Evolutionary conservation across 2,888 invertebrate genomes (phyloP).

Genomic region (Oscheius onirici): DNA sequence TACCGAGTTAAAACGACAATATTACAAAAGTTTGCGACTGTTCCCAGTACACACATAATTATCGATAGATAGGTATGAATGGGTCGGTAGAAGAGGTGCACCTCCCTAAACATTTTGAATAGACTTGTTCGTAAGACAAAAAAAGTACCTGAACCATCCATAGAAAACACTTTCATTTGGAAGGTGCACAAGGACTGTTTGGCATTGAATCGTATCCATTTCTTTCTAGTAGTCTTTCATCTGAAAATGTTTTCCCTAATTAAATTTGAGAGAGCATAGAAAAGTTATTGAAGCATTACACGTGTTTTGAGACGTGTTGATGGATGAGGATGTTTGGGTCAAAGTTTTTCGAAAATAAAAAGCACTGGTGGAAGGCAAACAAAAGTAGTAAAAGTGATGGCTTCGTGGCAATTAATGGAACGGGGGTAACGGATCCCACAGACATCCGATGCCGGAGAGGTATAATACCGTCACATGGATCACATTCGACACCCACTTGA

Average conservation of each 20-base stretch:
- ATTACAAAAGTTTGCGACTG: slow-evolving; percentile 69
- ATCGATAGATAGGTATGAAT: slow-evolving; percentile 70
- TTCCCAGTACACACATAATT: slow-evolving; percentile 66
- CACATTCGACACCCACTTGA: no score
- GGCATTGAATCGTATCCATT: slow-evolving; percentile 59
- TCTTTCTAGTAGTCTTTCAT: slow-evolving; percentile 29
- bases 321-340: slow-evolving; percentile 4
- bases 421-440: background rate
- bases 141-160: slow-evolving; percentile 37
- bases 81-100: slow-evolving; percentile 58
- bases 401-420: slow-evolving; percentile 22
- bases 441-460: slow-evolving; percentile 6
- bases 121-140: background rate
- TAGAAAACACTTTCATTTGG: slow-evolving; percentile 66
- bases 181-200: slow-evolving; percentile 63
- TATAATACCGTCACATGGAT: no score
- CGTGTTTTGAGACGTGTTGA: background rate
- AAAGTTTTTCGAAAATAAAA: background rate
- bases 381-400: slow-evolving; percentile 16
- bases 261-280: background rate
- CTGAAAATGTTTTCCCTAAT: slow-evolving; percentile 15
- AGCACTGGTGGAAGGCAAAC: background rate
- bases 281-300: slow-evolving; percentile 1
- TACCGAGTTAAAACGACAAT: slow-evolving; percentile 69
- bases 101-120: slow-evolving; percentile 37